Evolutionary conservation across 2,113 vertebrate genomes (phyloP).

Genomic region (Amblyopsis rosae): DNA sequence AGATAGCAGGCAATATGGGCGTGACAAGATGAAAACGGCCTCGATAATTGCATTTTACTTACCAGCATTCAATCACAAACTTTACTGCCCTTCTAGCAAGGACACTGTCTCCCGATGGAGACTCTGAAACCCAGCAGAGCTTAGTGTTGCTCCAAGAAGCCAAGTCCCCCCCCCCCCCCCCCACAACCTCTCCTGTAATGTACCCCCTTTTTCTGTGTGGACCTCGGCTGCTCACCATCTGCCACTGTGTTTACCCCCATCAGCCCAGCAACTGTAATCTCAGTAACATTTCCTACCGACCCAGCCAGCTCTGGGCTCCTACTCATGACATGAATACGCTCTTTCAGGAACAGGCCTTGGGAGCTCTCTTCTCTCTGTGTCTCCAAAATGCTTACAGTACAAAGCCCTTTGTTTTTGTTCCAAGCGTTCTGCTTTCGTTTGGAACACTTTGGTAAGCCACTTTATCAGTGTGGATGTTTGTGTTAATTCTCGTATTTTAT

Average conservation of each 20-base stretch:
- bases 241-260: conserved; percentile 81
- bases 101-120: conserved; percentile 38
- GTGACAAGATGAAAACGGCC: too few species aligned
- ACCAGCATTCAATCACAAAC: neutral
- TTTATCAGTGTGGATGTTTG: neutral
- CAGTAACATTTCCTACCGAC: conserved; percentile 81
- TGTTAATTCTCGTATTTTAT: too few species aligned
- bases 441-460: neutral
- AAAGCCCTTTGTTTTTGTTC: conserved; percentile 40
- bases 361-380: conserved; percentile 21
- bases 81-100: conserved; percentile 14
- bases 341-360: conserved; percentile 30
- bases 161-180: conserved; percentile 44
- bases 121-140: conserved; percentile 43
- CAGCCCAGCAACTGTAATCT: conserved; percentile 76
- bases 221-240: conserved; percentile 78
- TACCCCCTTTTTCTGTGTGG: conserved; percentile 74
- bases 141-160: conserved; percentile 42
- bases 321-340: conserved; percentile 42
- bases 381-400: conserved; percentile 29
- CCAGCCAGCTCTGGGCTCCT: conserved; percentile 52
- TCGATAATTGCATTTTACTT: too few species aligned
- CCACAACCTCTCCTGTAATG: conserved; percentile 56
- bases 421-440: neutral
- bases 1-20: neutral